phyloP scores from a whole-genome alignment of 2,797 vertebrate genomes.

The Hippoglossus hippoglossus region DNA sequence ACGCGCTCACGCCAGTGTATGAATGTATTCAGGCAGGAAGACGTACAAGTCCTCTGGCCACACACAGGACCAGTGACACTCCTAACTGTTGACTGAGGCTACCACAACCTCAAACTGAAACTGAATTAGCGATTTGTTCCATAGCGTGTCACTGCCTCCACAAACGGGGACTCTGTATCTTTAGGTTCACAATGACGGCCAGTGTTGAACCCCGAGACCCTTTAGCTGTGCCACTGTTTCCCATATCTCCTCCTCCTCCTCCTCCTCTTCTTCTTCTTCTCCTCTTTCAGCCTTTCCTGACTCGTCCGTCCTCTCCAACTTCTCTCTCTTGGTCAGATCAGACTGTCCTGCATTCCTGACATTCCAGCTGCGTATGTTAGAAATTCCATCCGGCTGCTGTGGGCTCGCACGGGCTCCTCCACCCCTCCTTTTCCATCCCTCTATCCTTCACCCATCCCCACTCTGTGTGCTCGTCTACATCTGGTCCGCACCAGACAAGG shows the following conservation, averaged over 20 bases:
- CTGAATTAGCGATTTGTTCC: constrained; percentile 68
- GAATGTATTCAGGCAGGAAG: constrained; percentile 40
- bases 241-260: constrained; percentile 25
- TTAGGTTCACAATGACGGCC: constrained; percentile 47
- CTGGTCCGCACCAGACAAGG: constrained; percentile 51
- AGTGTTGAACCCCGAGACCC: constrained; percentile 45
- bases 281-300: constrained; percentile 40
- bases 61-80: constrained; percentile 38
- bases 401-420: constrained; percentile 62
- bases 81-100: constrained; percentile 23
- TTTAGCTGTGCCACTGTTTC: constrained; percentile 39
- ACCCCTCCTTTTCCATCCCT: constrained; percentile 69
- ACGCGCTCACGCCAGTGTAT: constrained; percentile 2
- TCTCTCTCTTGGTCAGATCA: constrained; percentile 73
- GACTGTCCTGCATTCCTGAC: constrained; percentile 89
- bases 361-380: constrained; percentile 91
- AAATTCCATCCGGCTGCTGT: constrained; percentile 89
- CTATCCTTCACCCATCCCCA: constrained; percentile 47
- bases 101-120: constrained; percentile 41
- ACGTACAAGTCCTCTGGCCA: constrained; percentile 48
- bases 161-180: constrained; percentile 60
- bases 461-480: constrained; percentile 41
- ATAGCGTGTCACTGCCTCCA: constrained; percentile 54
- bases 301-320: constrained; percentile 53
- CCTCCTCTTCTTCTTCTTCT: constrained; percentile 20